Conservation (phyloP, 2,113 vertebrate genomes). For the Oryzias curvinotus region DNA sequence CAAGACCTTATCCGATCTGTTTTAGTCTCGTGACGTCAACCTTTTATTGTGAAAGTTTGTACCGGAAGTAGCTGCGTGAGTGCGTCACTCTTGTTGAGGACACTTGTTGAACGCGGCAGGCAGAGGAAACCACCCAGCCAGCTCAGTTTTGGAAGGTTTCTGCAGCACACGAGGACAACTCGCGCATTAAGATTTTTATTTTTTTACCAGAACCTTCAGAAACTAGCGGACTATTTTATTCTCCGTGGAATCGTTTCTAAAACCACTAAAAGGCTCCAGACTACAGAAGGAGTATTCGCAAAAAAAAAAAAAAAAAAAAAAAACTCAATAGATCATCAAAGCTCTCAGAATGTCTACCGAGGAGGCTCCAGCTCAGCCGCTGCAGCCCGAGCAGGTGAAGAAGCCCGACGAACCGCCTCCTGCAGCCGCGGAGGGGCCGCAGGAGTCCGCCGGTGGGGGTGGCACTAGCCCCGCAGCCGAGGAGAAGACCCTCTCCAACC, state of each 20-base stretch:
- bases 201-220: too few species aligned
- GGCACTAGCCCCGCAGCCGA: slow-evolving; percentile 18
- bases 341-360: slow-evolving; percentile 69
- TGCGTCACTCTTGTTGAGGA: accelerated
- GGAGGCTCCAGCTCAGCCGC: slow-evolving; percentile 69
- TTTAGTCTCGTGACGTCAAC: too few species aligned
- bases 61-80: background rate
- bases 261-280: background rate
- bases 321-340: slow-evolving; percentile 1
- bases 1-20: too few species aligned
- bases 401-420: slow-evolving; percentile 33
- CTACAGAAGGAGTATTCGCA: background rate
- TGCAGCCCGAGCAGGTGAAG: slow-evolving; percentile 50
- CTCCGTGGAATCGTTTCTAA: too few species aligned
- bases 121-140: slow-evolving; percentile 28
- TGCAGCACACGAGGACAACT: too few species aligned
- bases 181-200: too few species aligned
- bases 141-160: too few species aligned
- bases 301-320: background rate
- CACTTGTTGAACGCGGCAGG: slow-evolving; percentile 58
- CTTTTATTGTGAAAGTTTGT: slow-evolving; percentile 55
- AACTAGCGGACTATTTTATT: too few species aligned
- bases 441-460: slow-evolving; percentile 20
- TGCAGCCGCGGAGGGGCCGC: slow-evolving; percentile 6
- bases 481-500: slow-evolving; percentile 55